These are phyloP conservation scores for Wiebesia pumilae DNA, from an alignment of 1,140 invertebrate species.

Conservation along the genomic window DNA sequence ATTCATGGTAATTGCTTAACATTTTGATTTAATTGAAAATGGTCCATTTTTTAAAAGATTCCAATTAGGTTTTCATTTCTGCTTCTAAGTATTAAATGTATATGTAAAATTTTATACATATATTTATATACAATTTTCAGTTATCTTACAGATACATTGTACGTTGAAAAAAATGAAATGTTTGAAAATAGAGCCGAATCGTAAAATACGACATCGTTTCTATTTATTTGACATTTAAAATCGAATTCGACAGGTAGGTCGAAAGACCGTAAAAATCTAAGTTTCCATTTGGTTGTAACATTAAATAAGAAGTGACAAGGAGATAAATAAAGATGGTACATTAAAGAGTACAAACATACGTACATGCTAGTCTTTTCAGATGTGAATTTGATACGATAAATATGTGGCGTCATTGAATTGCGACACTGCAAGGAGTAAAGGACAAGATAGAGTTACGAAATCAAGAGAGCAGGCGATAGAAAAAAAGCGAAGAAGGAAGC, in stretches of 20 bases:
- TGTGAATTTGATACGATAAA: not conserved
- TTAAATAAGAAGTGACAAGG: not conserved
- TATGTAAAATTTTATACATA: not conserved
- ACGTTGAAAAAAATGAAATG: not conserved
- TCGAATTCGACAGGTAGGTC: slow-evolving; percentile 12
- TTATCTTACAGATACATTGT: not conserved
- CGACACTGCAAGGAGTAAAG: not conserved
- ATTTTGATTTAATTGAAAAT: not conserved
- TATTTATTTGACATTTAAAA: slow-evolving; percentile 33
- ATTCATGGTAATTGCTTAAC: no score
- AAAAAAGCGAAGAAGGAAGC: not conserved
- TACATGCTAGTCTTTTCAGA: not conserved
- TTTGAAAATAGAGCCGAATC: slow-evolving; percentile 9
- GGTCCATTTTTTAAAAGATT: not conserved
- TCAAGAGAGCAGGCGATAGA: not conserved
- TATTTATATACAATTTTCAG: not conserved
- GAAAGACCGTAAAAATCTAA: slow-evolving; percentile 34
- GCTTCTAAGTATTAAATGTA: not conserved
- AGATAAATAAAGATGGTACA: not conserved
- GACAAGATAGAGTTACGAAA: no score
- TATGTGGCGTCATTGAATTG: not conserved
- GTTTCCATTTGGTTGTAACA: slow-evolving; percentile 41
- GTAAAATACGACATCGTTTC: slow-evolving; percentile 31
- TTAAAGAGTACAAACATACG: not conserved
- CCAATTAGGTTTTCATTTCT: not conserved